Conservation (phyloP, 1,140 invertebrate species). For the Lineus longissimus region DNA sequence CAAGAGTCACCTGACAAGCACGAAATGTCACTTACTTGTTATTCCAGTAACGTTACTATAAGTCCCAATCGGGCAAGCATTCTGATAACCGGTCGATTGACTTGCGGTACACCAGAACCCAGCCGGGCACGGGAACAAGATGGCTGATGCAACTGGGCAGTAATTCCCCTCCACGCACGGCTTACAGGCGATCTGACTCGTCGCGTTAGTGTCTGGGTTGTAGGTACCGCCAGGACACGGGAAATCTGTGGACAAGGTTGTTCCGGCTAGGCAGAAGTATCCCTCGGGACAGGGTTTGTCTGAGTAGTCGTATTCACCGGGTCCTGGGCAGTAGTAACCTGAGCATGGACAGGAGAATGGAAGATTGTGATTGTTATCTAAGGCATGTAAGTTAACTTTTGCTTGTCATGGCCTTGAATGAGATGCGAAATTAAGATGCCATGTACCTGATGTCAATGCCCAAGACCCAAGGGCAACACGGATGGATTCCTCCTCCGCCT, state of each 20-base stretch:
- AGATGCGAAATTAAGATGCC: too few species aligned
- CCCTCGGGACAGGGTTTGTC: slow-evolving; percentile 33
- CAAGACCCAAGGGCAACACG: too few species aligned
- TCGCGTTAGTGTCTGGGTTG: slow-evolving; percentile 27
- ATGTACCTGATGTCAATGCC: too few species aligned
- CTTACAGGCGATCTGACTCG: slow-evolving; percentile 25
- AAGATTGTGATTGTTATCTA: neutral
- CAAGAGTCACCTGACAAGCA: too few species aligned
- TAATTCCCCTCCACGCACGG: slow-evolving; percentile 35
- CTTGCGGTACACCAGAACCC: slow-evolving; percentile 41
- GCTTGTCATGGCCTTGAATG: neutral
- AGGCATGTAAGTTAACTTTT: too few species aligned
- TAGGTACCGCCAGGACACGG: slow-evolving; percentile 46
- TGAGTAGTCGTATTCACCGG: slow-evolving; percentile 27
- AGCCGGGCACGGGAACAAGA: slow-evolving; percentile 32
- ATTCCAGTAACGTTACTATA: slow-evolving; percentile 33
- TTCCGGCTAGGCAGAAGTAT: slow-evolving; percentile 42
- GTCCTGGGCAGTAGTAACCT: slow-evolving; percentile 44
- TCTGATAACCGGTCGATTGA: slow-evolving; percentile 31
- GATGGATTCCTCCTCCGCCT: too few species aligned
- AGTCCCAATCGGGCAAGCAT: slow-evolving; percentile 45
- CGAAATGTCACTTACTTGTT: slow-evolving; percentile 41
- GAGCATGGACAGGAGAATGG: slow-evolving; percentile 8
- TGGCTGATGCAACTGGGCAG: slow-evolving; percentile 31
- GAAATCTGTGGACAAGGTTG: slow-evolving; percentile 26